Conservation (phyloP, 2,113 vertebrate species). For the Stigmatopora nigra region DNA sequence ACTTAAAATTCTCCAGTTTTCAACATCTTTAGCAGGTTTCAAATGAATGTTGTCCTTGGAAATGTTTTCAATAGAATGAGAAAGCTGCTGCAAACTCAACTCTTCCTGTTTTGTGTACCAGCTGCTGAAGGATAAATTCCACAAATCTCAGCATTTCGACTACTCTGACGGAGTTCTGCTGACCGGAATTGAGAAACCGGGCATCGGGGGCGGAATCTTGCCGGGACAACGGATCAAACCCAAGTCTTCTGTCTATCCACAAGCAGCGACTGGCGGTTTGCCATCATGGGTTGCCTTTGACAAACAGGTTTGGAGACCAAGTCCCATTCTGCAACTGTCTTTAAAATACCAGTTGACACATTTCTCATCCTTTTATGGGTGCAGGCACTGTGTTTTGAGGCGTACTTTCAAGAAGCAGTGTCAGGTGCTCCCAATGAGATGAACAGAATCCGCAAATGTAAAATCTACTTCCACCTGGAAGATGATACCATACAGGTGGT, state of each 20-base stretch:
- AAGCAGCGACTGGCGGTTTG: slow-evolving; percentile 44
- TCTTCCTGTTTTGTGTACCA: slow-evolving; percentile 44
- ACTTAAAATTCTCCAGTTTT: too few relatives aligned
- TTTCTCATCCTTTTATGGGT: not conserved
- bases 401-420: slow-evolving; percentile 78
- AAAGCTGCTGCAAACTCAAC: not conserved
- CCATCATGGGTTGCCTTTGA: slow-evolving; percentile 86
- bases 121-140: slow-evolving; percentile 79
- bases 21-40: too few relatives aligned
- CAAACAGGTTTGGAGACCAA: slow-evolving; percentile 74
- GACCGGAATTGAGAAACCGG: slow-evolving; percentile 73
- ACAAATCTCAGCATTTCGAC: slow-evolving; percentile 83
- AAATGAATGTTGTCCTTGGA: not conserved
- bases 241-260: slow-evolving; percentile 68
- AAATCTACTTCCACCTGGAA: slow-evolving; percentile 87
- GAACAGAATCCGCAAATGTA: slow-evolving; percentile 78
- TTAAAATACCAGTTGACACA: not conserved
- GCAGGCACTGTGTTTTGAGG: slow-evolving; percentile 83
- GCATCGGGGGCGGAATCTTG: slow-evolving; percentile 76
- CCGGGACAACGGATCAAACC: slow-evolving; percentile 67
- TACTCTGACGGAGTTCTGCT: slow-evolving; percentile 73
- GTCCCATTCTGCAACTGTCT: not conserved
- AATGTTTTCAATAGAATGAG: not conserved
- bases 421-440: slow-evolving; percentile 70
- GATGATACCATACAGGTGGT: slow-evolving; percentile 89